Conservation (phyloP, 2,888 invertebrate species). For the Bombylius major region DNA sequence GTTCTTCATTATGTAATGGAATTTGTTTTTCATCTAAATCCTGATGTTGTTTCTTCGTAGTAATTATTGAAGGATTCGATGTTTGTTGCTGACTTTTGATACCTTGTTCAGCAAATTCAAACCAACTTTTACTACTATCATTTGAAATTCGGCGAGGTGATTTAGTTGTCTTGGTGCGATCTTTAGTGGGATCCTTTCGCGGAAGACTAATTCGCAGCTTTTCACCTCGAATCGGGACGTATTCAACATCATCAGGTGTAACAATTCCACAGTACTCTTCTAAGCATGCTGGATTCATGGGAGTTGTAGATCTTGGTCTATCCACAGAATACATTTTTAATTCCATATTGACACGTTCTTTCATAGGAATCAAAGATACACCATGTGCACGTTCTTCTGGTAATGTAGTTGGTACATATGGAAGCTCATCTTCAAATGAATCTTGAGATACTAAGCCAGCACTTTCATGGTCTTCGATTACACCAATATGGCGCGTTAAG, state of each 20-base stretch:
- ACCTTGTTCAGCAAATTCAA: conserved; percentile 51
- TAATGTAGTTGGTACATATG: conserved; percentile 80
- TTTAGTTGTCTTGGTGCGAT: conserved; percentile 33
- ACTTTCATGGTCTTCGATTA: conserved; percentile 52
- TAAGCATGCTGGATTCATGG: conserved; percentile 55
- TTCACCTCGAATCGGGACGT: conserved; percentile 36
- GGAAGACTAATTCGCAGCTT: conserved; percentile 60
- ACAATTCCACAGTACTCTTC: conserved; percentile 53
- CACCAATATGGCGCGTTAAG: conserved; percentile 42
- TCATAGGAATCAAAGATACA: conserved; percentile 67
- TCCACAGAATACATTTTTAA: conserved; percentile 59
- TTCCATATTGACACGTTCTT: conserved; percentile 49
- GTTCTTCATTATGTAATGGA: conserved; percentile 21
- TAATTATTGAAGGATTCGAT: background rate
- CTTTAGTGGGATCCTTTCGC: conserved; percentile 40
- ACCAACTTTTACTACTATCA: conserved; percentile 42
- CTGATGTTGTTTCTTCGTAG: background rate
- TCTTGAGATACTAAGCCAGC: conserved; percentile 67
- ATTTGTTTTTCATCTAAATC: background rate
- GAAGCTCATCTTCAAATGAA: conserved; percentile 75
- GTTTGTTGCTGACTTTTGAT: conserved; percentile 27
- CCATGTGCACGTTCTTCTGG: conserved; percentile 74
- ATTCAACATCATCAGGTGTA: conserved; percentile 23
- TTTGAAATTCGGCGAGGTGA: conserved; percentile 41
- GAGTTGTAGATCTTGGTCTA: conserved; percentile 59